Conservation (phyloP, 2,113 vertebrate species). For the Poicephalus gulielmi region DNA sequence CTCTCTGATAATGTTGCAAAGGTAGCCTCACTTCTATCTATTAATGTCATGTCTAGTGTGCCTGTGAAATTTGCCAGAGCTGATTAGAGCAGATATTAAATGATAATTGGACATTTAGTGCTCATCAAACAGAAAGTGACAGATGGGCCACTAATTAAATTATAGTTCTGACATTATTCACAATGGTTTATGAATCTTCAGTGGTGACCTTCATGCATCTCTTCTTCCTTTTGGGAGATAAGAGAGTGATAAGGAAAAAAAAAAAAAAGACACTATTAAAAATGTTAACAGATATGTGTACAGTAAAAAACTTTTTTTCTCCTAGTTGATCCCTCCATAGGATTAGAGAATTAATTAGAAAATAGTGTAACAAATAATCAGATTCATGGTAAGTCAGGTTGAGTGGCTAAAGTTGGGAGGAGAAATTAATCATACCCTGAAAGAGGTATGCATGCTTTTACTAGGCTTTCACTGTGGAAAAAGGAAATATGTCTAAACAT, state of each 20-base stretch:
- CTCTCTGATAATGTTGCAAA: constrained; percentile 70
- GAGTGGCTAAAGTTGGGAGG: constrained; percentile 6
- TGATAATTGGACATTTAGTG: constrained; percentile 99
- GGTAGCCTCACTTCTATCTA: constrained; percentile 78
- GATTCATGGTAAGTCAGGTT: neutral
- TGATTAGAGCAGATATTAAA: constrained; percentile 99
- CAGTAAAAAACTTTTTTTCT: neutral
- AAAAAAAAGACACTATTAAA: neutral
- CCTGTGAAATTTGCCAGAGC: constrained; percentile 94
- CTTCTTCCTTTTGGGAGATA: constrained; percentile 45
- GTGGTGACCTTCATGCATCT: constrained; percentile 89
- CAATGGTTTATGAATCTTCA: constrained; percentile 83
- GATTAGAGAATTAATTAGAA: constrained; percentile 3
- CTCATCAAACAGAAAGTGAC: constrained; percentile 98
- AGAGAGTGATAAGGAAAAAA: neutral
- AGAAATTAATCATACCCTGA: constrained; percentile 23
- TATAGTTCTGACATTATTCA: constrained; percentile 96
- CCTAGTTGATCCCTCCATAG: neutral
- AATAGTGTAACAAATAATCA: constrained; percentile 24
- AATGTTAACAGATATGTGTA: constrained; percentile 5
- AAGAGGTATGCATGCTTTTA: neutral
- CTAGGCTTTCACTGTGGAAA: neutral
- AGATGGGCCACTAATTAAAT: constrained; percentile 99
- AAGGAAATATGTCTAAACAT: neutral
- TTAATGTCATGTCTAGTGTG: constrained; percentile 85